These are phyloP conservation scores for Papilio elwesi DNA, from an alignment of 2,888 invertebrate species.

Conservation along the genomic window DNA sequence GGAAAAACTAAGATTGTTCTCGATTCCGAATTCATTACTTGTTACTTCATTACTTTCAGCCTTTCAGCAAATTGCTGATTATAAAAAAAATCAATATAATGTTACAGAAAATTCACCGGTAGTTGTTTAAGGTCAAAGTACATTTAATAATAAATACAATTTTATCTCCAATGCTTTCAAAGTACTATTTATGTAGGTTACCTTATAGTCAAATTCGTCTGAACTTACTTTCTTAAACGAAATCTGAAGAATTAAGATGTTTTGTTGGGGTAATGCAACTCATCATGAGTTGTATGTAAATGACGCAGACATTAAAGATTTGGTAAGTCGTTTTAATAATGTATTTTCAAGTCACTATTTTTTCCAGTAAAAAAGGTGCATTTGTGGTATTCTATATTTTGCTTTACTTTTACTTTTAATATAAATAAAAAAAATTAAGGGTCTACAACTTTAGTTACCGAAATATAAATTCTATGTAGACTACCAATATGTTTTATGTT, in stretches of 20 bases:
- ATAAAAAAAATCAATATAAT: slow-evolving; percentile 37
- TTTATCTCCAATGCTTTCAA: slow-evolving; percentile 19
- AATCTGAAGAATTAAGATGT: slow-evolving; percentile 64
- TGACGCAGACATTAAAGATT: slow-evolving; percentile 64
- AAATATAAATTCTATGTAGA: too few species aligned
- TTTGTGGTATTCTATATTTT: neutral
- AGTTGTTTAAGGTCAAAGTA: slow-evolving; percentile 5
- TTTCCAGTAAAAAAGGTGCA: neutral
- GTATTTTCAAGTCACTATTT: neutral
- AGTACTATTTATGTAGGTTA: slow-evolving; percentile 59
- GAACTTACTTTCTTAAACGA: slow-evolving; percentile 51
- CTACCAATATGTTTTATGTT: slow-evolving; percentile 30
- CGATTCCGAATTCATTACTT: slow-evolving; percentile 51
- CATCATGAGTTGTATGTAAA: slow-evolving; percentile 79
- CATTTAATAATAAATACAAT: neutral
- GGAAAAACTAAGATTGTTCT: slow-evolving; percentile 70
- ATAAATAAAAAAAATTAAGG: neutral
- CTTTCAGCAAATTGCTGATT: slow-evolving; percentile 37
- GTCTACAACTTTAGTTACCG: too few species aligned
- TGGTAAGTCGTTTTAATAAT: slow-evolving; percentile 62
- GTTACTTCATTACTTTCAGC: slow-evolving; percentile 4
- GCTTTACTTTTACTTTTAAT: neutral
- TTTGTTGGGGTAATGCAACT: slow-evolving; percentile 82
- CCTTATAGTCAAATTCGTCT: slow-evolving; percentile 50
- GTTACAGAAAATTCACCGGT: slow-evolving; percentile 23